Base-by-base conservation (phyloP, 2,113 vertebrate genomes). In the Syngnathus typhle region DNA sequence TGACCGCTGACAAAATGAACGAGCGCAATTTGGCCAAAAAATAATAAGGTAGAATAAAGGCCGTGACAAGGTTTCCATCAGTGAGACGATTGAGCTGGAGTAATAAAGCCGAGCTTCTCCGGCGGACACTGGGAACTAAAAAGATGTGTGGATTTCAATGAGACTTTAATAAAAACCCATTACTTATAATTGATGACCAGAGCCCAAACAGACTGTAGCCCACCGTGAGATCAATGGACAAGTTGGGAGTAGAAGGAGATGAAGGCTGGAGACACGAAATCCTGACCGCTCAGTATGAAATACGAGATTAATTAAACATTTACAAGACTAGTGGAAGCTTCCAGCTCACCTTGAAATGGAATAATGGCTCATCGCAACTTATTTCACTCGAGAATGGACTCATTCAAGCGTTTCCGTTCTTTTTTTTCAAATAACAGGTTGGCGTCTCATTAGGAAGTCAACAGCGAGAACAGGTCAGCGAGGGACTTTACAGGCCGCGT, bases 1-100 rank as follows among this genome's bases (percentile, higher is more conserved):
- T 89, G 93, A 92, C 92, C 93, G 92, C 85, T 76, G 88, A 81
- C 82, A 81, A 91, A 95, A 96, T 93, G 91, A 94, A 98, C 93
- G 93, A 92, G 89, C 90, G 91, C 89, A 95, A 95, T 96, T 95
- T 94, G 85, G 89, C 90, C 32, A 58, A 58, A 58, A 36, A 94
- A 94, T 94, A 93, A 95, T 92, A 93, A 93, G 88, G 89, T 64
- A 91, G 90, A 84, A 89, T 79, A 88, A 88, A 82, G 82, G 77
- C 73, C 75, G 81, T 82, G 85, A 86, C 78, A 87, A 83, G 79
- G 79, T 88, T 90, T 90, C 83, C 72, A 87, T 91, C 82, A 82
- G 72, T 72, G 70, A 86, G 82, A 89, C 86, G 83, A 88, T 89
- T 87, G 79, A 85, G 79, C 71, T 81, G 73, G 79, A 84, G 83